A percentile compares a stretch with the other conserved stretches of the same genome.
These are phyloP conservation scores for Gasterosteus nipponicus DNA, from an alignment of 2,113 vertebrate species.

Conservation along the genomic window DNA sequence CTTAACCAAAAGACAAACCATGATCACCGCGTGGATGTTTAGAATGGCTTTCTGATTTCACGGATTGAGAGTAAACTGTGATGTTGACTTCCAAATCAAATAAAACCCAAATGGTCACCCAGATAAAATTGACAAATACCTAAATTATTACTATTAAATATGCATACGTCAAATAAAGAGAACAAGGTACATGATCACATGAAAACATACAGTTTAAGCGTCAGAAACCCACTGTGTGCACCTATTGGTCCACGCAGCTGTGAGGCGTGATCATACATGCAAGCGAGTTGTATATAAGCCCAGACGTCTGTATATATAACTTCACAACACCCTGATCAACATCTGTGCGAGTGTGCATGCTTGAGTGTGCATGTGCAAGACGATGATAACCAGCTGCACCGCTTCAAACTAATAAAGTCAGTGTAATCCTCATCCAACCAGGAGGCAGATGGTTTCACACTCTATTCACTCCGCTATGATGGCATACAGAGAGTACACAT, in stretches of 20 bases:
- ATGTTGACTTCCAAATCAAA: neutral
- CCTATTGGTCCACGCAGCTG: neutral
- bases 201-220: neutral
- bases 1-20: slow-evolving; percentile 2
- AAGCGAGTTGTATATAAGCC: slow-evolving; percentile 8
- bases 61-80: neutral
- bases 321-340: slow-evolving; percentile 55
- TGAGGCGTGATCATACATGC: slow-evolving; percentile 9
- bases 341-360: slow-evolving; percentile 44
- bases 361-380: slow-evolving; percentile 33
- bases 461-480: slow-evolving; percentile 64
- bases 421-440: slow-evolving; percentile 72
- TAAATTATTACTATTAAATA: slow-evolving; percentile 4
- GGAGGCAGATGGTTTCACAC: slow-evolving; percentile 75
- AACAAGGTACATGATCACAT: neutral
- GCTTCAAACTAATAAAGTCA: slow-evolving; percentile 75
- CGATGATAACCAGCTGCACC: slow-evolving; percentile 76
- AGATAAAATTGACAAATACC: slow-evolving; percentile 21
- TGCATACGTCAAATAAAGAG: slow-evolving; percentile 13
- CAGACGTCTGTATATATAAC: slow-evolving; percentile 24
- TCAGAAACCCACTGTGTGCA: neutral
- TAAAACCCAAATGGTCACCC: neutral
- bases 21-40: slow-evolving; percentile 13
- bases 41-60: neutral
- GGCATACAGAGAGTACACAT: slow-evolving; percentile 43